Percentiles rank a stretch among this genome's conserved stretches.
phyloP scores from a whole-genome alignment of 1,140 invertebrate genomes.

The Oreohelix idahoensis region DNA sequence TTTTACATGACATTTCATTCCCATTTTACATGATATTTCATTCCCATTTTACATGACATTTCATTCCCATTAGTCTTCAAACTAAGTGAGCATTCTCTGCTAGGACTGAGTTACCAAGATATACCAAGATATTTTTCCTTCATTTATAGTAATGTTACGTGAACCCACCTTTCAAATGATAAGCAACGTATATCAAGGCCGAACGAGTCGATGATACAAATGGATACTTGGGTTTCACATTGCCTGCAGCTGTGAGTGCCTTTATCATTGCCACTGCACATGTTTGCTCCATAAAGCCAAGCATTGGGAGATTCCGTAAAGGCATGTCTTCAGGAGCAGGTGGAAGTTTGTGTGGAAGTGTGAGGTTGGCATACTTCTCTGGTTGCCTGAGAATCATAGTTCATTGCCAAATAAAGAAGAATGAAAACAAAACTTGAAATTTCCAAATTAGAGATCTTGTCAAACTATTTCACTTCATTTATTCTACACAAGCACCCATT shows the following conservation, averaged over 20 bases:
- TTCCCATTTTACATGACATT: no score
- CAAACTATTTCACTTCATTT: no score
- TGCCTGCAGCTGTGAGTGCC: constrained; percentile 70
- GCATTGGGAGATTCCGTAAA: constrained; percentile 68
- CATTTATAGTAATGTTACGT: neutral
- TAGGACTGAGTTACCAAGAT: no score
- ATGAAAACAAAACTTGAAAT: no score
- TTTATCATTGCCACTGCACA: constrained; percentile 69
- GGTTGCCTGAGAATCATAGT: constrained; percentile 61
- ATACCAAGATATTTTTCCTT: no score
- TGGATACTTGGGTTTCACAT: constrained; percentile 74
- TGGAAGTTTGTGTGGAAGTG: constrained; percentile 73
- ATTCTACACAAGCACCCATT: no score
- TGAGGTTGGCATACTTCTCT: constrained; percentile 68
- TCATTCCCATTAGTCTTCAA: no score
- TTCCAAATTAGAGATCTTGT: no score
- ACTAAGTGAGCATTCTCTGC: no score
- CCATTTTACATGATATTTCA: no score
- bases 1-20: no score
- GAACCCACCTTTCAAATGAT: constrained; percentile 71
- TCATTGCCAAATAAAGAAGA: neutral
- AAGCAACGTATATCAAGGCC: constrained; percentile 72
- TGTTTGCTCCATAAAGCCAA: constrained; percentile 73
- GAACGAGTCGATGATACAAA: constrained; percentile 71
- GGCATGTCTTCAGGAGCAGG: constrained; percentile 65